Percentiles rank a stretch among this genome's conserved stretches.
Conservation (phyloP, 2,888 invertebrate species). For the Scrobipalpa costella region DNA sequence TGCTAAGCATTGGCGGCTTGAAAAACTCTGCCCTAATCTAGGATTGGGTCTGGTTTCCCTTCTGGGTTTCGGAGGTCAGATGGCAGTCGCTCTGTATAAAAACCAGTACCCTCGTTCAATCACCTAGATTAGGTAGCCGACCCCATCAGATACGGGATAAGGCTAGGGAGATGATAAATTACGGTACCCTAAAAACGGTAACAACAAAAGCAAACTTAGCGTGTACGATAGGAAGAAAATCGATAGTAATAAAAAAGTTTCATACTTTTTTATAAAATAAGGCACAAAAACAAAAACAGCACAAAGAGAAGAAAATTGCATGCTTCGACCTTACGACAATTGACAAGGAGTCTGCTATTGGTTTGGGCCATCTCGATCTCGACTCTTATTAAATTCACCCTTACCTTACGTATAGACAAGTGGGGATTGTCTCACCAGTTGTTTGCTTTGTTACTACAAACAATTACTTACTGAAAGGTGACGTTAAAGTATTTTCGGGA, state of each 20-base stretch:
- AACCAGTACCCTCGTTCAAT: too few species aligned
- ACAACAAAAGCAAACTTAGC: too few species aligned
- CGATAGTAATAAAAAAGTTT: background rate
- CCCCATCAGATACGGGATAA: too few species aligned
- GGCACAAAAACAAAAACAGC: background rate
- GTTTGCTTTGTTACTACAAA: conserved; percentile 1
- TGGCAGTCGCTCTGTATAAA: too few species aligned
- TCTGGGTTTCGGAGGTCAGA: too few species aligned
- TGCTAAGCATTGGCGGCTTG: too few species aligned
- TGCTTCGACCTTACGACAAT: background rate
- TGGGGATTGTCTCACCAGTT: background rate
- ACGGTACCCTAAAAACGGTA: too few species aligned
- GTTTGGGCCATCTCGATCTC: conserved; percentile 4
- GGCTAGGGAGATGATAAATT: too few species aligned
- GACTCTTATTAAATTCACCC: conserved; percentile 10
- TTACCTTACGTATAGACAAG: conserved; percentile 4
- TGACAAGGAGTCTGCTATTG: conserved; percentile 15
- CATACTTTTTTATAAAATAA: background rate
- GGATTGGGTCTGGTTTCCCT: too few species aligned
- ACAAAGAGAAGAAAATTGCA: background rate
- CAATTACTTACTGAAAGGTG: conserved; percentile 1
- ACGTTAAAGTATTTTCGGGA: background rate
- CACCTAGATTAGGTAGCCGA: too few species aligned
- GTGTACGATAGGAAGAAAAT: too few species aligned
- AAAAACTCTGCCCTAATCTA: too few species aligned